These are phyloP conservation scores for Drosophila anceps DNA, from an alignment of 2,888 invertebrate genomes.

Conservation along the genomic window DNA sequence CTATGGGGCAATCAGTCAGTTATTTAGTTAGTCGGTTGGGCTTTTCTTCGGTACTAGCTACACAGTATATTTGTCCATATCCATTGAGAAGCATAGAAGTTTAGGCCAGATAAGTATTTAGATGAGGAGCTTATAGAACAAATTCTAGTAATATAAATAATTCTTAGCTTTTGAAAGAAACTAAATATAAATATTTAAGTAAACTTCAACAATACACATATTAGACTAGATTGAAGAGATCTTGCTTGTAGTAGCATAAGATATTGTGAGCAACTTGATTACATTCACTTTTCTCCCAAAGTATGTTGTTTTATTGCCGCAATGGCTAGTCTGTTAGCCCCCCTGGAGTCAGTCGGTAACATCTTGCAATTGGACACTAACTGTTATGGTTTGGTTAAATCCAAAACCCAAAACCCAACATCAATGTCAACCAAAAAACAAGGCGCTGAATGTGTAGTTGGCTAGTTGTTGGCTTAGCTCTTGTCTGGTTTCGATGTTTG, in stretches of 20 bases:
- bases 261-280: not conserved
- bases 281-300: not conserved
- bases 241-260: not conserved
- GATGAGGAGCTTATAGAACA: too few relatives aligned
- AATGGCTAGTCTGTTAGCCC: slow-evolving; percentile 1
- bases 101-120: too few relatives aligned
- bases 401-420: slow-evolving; percentile 50
- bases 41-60: not conserved
- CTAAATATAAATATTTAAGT: too few relatives aligned
- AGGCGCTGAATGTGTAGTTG: slow-evolving; percentile 13
- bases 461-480: slow-evolving; percentile 4
- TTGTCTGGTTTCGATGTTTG: slow-evolving; percentile 31
- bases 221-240: not conserved
- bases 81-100: not conserved
- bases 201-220: too few relatives aligned
- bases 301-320: slow-evolving; percentile 8
- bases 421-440: slow-evolving; percentile 64
- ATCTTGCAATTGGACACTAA: slow-evolving; percentile 43
- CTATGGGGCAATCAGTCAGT: slow-evolving; percentile 30
- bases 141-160: too few relatives aligned
- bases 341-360: slow-evolving; percentile 10
- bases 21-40: slow-evolving; percentile 10
- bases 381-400: slow-evolving; percentile 29
- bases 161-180: too few relatives aligned
- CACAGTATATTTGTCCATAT: not conserved